These are phyloP conservation scores for Caenorhabditis becei DNA, from an alignment of 2,888 invertebrate genomes.

Conservation along the genomic window DNA sequence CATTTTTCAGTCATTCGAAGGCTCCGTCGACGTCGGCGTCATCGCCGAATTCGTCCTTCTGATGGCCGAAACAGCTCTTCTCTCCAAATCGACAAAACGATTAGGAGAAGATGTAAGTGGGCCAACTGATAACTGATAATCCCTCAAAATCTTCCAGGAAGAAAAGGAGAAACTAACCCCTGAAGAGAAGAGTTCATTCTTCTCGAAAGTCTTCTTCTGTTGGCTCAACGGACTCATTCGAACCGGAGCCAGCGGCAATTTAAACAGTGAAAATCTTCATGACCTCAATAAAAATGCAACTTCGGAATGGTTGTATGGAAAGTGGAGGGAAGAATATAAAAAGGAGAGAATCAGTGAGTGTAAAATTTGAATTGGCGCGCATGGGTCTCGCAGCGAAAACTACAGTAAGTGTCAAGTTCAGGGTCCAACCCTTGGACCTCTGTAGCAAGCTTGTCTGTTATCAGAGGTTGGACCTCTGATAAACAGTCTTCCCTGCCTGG, in stretches of 20 bases:
- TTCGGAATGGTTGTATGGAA: constrained; percentile 46
- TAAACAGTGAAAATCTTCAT: constrained; percentile 49
- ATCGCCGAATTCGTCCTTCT: constrained; percentile 51
- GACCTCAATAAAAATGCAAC: constrained; percentile 50
- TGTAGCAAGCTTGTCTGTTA: too few relatives aligned
- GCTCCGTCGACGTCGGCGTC: constrained; percentile 33
- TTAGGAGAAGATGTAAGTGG: constrained; percentile 29
- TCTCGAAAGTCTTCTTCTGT: constrained; percentile 66
- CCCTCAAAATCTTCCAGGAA: constrained; percentile 27
- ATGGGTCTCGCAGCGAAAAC: too few relatives aligned
- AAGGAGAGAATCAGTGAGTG: constrained; percentile 34
- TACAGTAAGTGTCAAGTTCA: too few relatives aligned
- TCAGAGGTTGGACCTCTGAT: too few relatives aligned
- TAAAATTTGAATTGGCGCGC: not conserved
- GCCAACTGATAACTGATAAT: not conserved
- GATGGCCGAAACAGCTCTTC: constrained; percentile 57
- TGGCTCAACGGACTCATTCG: constrained; percentile 58
- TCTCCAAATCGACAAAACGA: constrained; percentile 35
- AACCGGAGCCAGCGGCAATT: constrained; percentile 46
- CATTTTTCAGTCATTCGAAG: constrained; percentile 39
- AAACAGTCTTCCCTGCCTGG: too few relatives aligned
- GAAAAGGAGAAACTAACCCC: constrained; percentile 43
- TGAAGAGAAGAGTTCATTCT: constrained; percentile 60
- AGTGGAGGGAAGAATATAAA: constrained; percentile 47
- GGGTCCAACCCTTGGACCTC: too few relatives aligned